Percentiles rank a stretch among this genome's conserved stretches.
These are phyloP conservation scores for Palythoa grandiflora DNA, from an alignment of 92 coral and sea anemone species.

Conservation along the genomic window DNA sequence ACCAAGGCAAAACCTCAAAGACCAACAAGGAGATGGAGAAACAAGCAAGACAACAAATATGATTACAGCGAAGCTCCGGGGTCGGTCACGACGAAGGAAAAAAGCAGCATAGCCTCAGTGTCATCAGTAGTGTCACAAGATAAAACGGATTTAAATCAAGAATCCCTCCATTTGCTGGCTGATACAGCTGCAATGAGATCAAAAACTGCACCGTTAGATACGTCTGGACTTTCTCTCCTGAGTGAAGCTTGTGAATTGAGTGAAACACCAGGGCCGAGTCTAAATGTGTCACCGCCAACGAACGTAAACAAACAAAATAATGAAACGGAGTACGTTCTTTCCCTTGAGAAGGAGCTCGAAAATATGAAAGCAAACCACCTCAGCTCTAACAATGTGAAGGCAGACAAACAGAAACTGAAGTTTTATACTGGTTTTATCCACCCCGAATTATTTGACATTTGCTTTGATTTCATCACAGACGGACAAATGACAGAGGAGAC, in stretches of 20 bases:
- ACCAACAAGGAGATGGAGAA: neutral
- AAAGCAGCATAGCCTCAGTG: neutral
- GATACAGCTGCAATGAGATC: conserved; percentile 14
- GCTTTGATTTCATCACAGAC: conserved; percentile 31
- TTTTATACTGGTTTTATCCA: neutral
- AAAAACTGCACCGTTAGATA: neutral
- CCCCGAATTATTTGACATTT: neutral
- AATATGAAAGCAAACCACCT: conserved; percentile 1
- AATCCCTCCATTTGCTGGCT: conserved; percentile 19
- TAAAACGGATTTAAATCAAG: neutral
- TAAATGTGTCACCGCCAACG: conserved; percentile 8
- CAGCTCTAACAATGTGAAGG: conserved; percentile 6
- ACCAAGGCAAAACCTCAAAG: conserved; percentile 1
- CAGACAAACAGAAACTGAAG: neutral
- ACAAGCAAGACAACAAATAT: neutral
- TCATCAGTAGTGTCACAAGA: conserved; percentile 21
- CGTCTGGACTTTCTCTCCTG: neutral
- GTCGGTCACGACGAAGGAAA: neutral
- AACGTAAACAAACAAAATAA: neutral
- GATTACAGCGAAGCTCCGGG: neutral
- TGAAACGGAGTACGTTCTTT: neutral
- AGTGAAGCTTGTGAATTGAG: neutral
- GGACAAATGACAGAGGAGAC: conserved; percentile 44
- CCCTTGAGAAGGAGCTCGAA: neutral
- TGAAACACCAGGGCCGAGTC: conserved; percentile 15